Percentiles rank a stretch among this genome's conserved stretches.
Conservation (phyloP, 2,797 vertebrate species). For the Florisuga fusca region DNA sequence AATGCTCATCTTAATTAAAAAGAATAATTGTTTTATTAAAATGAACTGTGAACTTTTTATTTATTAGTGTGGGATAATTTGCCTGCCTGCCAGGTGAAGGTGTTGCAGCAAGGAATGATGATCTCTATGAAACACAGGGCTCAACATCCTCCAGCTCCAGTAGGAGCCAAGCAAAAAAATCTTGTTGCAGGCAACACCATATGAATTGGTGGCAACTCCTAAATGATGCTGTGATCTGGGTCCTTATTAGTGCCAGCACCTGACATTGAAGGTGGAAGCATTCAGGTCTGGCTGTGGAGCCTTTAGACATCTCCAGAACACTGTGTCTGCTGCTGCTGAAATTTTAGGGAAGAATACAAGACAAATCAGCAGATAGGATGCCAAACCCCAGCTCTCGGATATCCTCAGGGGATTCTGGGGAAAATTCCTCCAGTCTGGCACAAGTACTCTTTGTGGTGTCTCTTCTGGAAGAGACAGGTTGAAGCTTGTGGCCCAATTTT, state of each 20-base stretch:
- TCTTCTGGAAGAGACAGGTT: background rate
- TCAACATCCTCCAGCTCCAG: background rate
- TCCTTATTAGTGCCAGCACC: background rate
- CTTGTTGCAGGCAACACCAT: fast-evolving
- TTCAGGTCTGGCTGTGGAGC: background rate
- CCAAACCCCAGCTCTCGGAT: background rate
- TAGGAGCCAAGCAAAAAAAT: background rate
- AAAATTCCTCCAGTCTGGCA: background rate
- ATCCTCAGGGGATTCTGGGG: fast-evolving
- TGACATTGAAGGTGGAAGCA: background rate
- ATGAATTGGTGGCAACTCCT: no score
- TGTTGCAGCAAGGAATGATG: background rate
- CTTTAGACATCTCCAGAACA: background rate
- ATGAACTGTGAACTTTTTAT: conserved; percentile 9
- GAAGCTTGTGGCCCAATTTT: background rate
- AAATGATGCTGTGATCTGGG: no score
- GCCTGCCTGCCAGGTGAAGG: background rate
- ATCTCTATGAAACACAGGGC: background rate
- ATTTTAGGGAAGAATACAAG: background rate
- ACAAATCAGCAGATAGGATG: fast-evolving
- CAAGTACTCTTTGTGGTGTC: background rate
- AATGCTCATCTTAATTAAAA: conserved; percentile 67
- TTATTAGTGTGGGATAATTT: background rate
- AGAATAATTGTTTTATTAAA: conserved; percentile 52
- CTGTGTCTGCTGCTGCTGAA: background rate